Conservation (phyloP, 2,113 vertebrate genomes). For the Halcyon senegalensis region DNA sequence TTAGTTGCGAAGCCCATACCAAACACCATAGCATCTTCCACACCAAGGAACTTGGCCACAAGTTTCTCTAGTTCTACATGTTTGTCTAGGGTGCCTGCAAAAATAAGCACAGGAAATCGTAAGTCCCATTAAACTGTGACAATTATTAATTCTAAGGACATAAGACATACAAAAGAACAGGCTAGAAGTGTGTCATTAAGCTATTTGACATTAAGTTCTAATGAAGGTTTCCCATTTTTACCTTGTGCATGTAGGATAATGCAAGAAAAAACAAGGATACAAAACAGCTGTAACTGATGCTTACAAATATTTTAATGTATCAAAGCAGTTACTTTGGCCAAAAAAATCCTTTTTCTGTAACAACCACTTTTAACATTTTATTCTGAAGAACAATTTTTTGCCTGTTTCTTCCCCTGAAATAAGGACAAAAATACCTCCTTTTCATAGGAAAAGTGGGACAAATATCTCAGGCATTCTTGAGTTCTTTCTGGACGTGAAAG, state of each 20-base stretch:
- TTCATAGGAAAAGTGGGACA: background rate
- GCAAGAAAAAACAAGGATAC: background rate
- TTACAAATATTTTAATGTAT: background rate
- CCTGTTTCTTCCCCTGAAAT: background rate
- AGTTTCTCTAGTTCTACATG: constrained; percentile 88
- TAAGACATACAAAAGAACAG: background rate
- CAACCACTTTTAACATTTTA: background rate
- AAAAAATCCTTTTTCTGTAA: background rate
- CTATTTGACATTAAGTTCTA: background rate
- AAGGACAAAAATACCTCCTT: background rate
- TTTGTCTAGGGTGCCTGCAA: constrained; percentile 85
- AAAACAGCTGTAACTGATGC: background rate
- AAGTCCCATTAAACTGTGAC: background rate
- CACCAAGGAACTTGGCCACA: constrained; percentile 85
- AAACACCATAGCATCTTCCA: constrained; percentile 87
- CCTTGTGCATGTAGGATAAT: background rate
- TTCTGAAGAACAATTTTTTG: background rate
- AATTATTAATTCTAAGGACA: background rate
- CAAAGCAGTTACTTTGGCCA: background rate
- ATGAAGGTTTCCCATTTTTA: background rate
- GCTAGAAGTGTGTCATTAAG: background rate
- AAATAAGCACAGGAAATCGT: constrained; percentile 11
- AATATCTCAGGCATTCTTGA: background rate
- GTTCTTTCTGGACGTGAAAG: background rate
- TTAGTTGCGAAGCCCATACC: constrained; percentile 97